A percentile compares a stretch with the other conserved stretches of the same genome.
Evolutionary conservation across 2,113 vertebrate species (phyloP).

Genomic region (Canis aureus): DNA sequence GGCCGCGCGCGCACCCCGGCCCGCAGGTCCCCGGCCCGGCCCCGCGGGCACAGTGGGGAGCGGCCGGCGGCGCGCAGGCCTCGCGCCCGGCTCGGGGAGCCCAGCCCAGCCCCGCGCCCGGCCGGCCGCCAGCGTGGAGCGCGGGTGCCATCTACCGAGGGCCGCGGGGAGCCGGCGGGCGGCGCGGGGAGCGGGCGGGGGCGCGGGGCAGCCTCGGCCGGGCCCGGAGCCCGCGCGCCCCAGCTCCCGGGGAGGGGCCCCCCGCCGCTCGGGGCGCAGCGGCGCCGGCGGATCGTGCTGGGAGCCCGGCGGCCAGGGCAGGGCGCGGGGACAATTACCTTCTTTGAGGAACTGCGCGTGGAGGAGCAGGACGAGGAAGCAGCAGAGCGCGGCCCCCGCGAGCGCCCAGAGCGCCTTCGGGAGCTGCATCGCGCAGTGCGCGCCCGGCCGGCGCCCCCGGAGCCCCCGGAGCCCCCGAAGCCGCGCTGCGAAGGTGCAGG

Average conservation of each 20-base stretch:
- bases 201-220: neutral
- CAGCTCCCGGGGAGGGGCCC: neutral
- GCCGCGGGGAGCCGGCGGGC: neutral
- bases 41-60: neutral
- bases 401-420: conserved; percentile 97
- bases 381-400: conserved; percentile 97
- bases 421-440: conserved; percentile 97
- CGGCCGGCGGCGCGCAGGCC: neutral
- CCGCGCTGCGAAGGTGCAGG: conserved; percentile 88
- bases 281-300: neutral
- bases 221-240: neutral
- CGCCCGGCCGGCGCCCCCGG: conserved; percentile 90
- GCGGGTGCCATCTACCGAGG: conserved; percentile 99
- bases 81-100: neutral
- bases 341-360: conserved; percentile 98
- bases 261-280: neutral
- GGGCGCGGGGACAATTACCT: conserved; percentile 92
- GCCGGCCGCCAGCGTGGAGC: conserved; percentile 92
- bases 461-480: conserved; percentile 90
- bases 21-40: rapidly evolving
- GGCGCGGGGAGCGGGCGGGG: neutral
- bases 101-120: neutral
- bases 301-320: neutral
- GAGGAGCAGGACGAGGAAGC: conserved; percentile 95
- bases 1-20: rapidly evolving